Percentiles rank a stretch among this genome's conserved stretches.
Conservation (phyloP, 2,113 vertebrate genomes). For the Redunca redunca region DNA sequence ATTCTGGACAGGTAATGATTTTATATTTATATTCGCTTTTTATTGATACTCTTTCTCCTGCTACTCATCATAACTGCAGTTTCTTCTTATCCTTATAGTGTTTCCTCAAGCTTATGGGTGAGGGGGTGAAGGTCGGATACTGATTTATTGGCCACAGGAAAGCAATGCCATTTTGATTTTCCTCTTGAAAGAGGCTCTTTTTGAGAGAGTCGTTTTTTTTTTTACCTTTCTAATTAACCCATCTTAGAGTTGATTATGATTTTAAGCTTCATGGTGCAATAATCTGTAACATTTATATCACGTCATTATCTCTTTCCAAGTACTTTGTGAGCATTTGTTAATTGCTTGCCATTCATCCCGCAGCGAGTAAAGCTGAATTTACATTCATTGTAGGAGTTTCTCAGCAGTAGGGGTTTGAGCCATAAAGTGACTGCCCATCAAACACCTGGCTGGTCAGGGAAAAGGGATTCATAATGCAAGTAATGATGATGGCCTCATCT, state of each 20-base stretch:
- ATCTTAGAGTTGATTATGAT: background rate
- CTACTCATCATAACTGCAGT: background rate
- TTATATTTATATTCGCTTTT: background rate
- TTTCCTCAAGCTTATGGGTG: background rate
- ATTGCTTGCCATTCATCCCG: background rate
- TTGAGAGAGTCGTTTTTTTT: background rate
- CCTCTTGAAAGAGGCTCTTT: background rate
- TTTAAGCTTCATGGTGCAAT: constrained; percentile 39
- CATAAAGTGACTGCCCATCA: background rate
- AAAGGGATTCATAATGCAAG: constrained; percentile 20
- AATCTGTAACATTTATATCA: constrained; percentile 31
- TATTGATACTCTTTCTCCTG: background rate
- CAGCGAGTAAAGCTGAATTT: constrained; percentile 12
- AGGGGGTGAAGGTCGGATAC: background rate
- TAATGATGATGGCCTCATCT: constrained; percentile 35
- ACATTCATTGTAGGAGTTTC: constrained; percentile 6
- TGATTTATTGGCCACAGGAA: background rate
- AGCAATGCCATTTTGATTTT: background rate
- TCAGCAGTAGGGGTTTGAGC: background rate
- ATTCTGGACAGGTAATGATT: background rate
- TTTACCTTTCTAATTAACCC: constrained; percentile 19
- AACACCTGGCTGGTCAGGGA: constrained; percentile 40
- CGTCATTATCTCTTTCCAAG: constrained; percentile 24
- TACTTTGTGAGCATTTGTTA: constrained; percentile 40
- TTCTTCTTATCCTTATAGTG: background rate